Evolutionary conservation across 2,888 invertebrate genomes (phyloP).

Genomic region (Adineta ricciae): DNA sequence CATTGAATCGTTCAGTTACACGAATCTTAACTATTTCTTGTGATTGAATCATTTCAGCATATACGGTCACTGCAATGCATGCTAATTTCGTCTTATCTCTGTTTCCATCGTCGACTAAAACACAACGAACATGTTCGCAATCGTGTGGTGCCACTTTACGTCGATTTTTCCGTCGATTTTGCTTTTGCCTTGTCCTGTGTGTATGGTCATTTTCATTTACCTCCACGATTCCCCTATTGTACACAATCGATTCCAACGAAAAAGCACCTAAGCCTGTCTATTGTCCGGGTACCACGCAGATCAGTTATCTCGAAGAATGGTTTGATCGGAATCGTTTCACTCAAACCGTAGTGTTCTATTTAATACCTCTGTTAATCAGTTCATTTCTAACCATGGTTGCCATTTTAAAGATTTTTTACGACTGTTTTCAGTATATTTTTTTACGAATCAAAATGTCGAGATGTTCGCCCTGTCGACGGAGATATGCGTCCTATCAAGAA

Average conservation of each 20-base stretch:
- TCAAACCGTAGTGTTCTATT: neutral
- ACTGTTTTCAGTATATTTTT: neutral
- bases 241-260: slow-evolving; percentile 16
- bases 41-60: neutral
- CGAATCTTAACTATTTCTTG: neutral
- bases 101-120: neutral
- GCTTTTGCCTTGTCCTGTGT: neutral
- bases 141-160: neutral
- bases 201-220: neutral
- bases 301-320: neutral
- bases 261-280: neutral
- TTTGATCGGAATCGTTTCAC: neutral
- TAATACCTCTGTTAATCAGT: neutral
- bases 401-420: neutral
- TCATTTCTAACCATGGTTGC: neutral
- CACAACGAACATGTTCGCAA: neutral
- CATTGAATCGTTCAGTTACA: too few species aligned
- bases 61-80: neutral
- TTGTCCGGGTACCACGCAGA: neutral
- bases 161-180: slow-evolving; percentile 4
- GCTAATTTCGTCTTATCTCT: neutral
- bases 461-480: neutral
- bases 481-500: neutral
- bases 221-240: neutral
- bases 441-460: neutral